Percentiles rank a stretch among this genome's conserved stretches.
phyloP scores from a whole-genome alignment of 2,888 invertebrate genomes.

The Megamerina dolium region DNA sequence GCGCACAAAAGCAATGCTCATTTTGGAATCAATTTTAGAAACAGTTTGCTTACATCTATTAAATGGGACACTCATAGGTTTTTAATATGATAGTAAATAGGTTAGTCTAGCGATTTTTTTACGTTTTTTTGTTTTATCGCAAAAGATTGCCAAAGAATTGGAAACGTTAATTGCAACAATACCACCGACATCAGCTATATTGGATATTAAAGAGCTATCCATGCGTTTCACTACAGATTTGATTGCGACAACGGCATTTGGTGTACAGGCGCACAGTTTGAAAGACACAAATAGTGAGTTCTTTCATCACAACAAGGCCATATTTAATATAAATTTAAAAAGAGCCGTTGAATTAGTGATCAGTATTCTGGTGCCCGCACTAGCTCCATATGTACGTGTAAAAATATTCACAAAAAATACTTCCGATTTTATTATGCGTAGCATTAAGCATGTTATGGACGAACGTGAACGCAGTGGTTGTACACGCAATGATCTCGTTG shows the following conservation, averaged over 20 bases:
- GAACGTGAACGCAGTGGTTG: slow-evolving; percentile 45
- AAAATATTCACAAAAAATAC: slow-evolving; percentile 37
- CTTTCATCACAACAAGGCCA: slow-evolving; percentile 28
- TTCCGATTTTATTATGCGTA: slow-evolving; percentile 41
- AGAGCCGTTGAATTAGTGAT: slow-evolving; percentile 36
- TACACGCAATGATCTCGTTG: slow-evolving; percentile 51
- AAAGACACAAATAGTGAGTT: slow-evolving; percentile 41
- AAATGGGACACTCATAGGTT: no score
- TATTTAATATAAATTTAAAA: slow-evolving; percentile 27
- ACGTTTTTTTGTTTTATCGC: no score
- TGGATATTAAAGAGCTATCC: slow-evolving; percentile 39
- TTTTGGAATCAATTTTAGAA: no score
- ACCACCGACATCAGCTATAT: no score
- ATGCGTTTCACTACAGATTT: slow-evolving; percentile 41
- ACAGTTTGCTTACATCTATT: no score
- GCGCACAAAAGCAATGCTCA: no score
- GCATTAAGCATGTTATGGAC: slow-evolving; percentile 46
- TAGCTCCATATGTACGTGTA: slow-evolving; percentile 29
- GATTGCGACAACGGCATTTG: slow-evolving; percentile 43
- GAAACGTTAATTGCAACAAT: slow-evolving; percentile 22
- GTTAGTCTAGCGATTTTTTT: no score
- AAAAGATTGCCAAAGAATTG: slow-evolving; percentile 27
- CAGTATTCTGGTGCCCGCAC: slow-evolving; percentile 40
- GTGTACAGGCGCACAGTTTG: slow-evolving; percentile 39
- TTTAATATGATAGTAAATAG: no score